A percentile compares a stretch with the other conserved stretches of the same genome.
phyloP scores from a whole-genome alignment of 2,797 vertebrate species.

The Coregonus ussuriensis region DNA sequence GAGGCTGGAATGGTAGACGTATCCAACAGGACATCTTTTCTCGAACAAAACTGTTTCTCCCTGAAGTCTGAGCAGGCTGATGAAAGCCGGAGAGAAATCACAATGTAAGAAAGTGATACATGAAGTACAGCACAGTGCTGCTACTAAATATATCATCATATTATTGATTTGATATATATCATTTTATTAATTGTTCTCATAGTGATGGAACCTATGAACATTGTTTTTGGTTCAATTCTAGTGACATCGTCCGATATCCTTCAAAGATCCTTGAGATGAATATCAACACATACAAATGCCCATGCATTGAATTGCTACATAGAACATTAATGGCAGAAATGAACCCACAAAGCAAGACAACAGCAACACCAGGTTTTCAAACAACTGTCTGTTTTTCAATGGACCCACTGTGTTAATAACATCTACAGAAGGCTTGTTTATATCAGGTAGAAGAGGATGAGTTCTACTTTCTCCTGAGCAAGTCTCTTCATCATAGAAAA shows the following conservation, averaged over 20 bases:
- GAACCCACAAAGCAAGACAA: background rate
- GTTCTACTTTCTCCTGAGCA: constrained; percentile 22
- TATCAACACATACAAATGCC: background rate
- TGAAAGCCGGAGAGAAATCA: constrained; percentile 26
- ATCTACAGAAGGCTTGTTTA: constrained; percentile 1
- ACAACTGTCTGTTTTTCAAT: background rate
- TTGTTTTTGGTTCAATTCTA: background rate
- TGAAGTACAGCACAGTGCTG: background rate
- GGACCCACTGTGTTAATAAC: constrained; percentile 26
- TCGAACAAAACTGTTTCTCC: constrained; percentile 47
- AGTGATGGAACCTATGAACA: background rate
- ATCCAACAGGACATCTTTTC: constrained; percentile 6
- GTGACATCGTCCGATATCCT: background rate
- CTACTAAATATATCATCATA: background rate
- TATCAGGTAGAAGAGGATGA: background rate
- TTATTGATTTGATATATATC: background rate
- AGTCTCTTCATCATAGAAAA: constrained; percentile 35
- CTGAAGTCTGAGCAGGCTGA: constrained; percentile 15
- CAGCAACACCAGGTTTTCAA: too few relatives aligned
- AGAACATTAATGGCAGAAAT: background rate
- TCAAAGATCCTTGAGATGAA: background rate
- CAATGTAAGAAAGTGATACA: background rate
- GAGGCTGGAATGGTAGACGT: constrained; percentile 51
- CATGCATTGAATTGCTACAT: background rate
- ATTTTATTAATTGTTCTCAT: background rate